Evolutionary conservation across 1,140 invertebrate species (phyloP).

Genomic region (Mylabris phalerata): DNA sequence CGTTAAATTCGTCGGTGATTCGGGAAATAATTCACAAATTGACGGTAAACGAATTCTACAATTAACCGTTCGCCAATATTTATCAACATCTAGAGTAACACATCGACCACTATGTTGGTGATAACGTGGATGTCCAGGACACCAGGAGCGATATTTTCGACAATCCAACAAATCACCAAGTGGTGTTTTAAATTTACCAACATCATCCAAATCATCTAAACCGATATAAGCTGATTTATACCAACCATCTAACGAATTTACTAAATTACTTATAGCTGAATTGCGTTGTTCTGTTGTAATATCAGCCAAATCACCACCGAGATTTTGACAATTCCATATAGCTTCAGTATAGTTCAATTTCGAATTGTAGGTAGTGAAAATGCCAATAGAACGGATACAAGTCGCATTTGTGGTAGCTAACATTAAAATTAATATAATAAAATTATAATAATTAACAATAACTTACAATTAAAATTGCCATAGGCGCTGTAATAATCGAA

Average conservation of each 20-base stretch:
- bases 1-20: slow-evolving; percentile 4
- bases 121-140: slow-evolving; percentile 50
- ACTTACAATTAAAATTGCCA: slow-evolving; percentile 48
- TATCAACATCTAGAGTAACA: slow-evolving; percentile 46
- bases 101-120: slow-evolving; percentile 47
- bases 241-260: slow-evolving; percentile 26
- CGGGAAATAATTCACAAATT: slow-evolving; percentile 54
- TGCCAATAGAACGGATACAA: slow-evolving; percentile 52
- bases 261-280: slow-evolving; percentile 42
- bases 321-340: slow-evolving; percentile 44
- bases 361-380: slow-evolving; percentile 49
- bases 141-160: slow-evolving; percentile 53
- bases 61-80: slow-evolving; percentile 49
- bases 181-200: slow-evolving; percentile 42
- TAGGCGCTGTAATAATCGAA: slow-evolving; percentile 56
- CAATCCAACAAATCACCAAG: slow-evolving; percentile 51
- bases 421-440: not conserved
- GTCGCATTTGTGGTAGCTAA: slow-evolving; percentile 45
- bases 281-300: slow-evolving; percentile 50
- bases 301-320: slow-evolving; percentile 52
- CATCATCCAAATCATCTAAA: slow-evolving; percentile 43
- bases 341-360: slow-evolving; percentile 52
- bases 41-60: slow-evolving; percentile 47
- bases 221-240: slow-evolving; percentile 48
- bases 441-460: not conserved